Evolutionary conservation across 1,140 invertebrate species (phyloP).

Genomic region (Neodiprion virginianus): DNA sequence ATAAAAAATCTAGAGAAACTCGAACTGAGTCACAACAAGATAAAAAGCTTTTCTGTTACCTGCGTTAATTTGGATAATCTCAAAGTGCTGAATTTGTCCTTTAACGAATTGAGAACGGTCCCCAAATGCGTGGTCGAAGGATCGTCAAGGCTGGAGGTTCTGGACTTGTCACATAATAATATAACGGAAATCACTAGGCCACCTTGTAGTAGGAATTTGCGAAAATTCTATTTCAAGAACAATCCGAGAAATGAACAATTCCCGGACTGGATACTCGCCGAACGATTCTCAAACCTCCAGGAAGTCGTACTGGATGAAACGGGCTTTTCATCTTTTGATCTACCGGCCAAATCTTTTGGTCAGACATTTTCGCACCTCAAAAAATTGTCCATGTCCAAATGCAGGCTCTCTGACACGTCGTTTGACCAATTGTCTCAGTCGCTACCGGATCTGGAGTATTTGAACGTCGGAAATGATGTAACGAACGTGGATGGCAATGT

Average conservation of each 20-base stretch:
- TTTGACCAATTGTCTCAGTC: constrained; percentile 30
- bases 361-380: constrained; percentile 25
- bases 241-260: constrained; percentile 31
- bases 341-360: constrained; percentile 9
- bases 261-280: constrained; percentile 42
- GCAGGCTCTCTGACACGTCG: constrained; percentile 25
- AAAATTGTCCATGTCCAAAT: constrained; percentile 34
- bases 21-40: constrained; percentile 32
- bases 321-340: constrained; percentile 28
- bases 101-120: constrained; percentile 35
- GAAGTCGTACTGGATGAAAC: constrained; percentile 34
- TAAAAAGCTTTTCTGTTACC: constrained; percentile 31
- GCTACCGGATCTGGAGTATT: constrained; percentile 31
- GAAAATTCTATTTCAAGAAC: constrained; percentile 29
- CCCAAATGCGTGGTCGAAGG: constrained; percentile 39
- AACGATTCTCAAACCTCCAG: constrained; percentile 29
- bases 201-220: constrained; percentile 36
- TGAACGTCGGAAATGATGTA: constrained; percentile 34
- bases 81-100: constrained; percentile 22
- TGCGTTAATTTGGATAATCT: constrained; percentile 33
- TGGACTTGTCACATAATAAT: constrained; percentile 37
- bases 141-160: constrained; percentile 32
- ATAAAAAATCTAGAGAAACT: constrained; percentile 37
- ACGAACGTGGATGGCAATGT: constrained; percentile 13
- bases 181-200: constrained; percentile 24